Conservation (phyloP, 2,888 invertebrate species). For the Chrysolina oricalcia region DNA sequence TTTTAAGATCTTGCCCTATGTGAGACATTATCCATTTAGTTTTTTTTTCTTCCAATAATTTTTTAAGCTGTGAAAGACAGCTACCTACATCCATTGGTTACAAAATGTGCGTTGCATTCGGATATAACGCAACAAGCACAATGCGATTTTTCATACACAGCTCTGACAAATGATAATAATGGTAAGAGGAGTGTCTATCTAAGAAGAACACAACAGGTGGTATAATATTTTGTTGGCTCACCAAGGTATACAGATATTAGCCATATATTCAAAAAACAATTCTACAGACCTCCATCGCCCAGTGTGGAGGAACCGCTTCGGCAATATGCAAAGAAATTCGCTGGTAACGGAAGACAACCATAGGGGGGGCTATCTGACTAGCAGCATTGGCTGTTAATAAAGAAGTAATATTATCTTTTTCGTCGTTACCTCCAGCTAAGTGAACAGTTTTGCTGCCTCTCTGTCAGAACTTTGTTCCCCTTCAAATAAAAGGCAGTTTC, state of each 20-base stretch:
- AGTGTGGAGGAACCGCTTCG: neutral
- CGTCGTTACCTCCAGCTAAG: neutral
- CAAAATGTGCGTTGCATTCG: neutral
- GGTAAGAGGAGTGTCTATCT: neutral
- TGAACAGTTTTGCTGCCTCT: neutral
- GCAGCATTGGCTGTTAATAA: conserved; percentile 1
- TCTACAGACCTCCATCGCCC: neutral
- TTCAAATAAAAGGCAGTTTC: neutral
- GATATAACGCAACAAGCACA: too few relatives aligned
- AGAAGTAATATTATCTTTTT: neutral
- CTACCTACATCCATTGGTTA: neutral
- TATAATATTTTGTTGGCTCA: neutral
- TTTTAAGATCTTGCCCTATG: too few relatives aligned
- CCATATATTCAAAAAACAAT: neutral
- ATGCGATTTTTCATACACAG: neutral
- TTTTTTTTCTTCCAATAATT: neutral
- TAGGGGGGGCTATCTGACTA: neutral
- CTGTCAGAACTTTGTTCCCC: neutral
- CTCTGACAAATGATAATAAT: neutral
- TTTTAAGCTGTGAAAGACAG: neutral
- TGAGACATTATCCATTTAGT: too few relatives aligned
- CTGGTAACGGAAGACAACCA: neutral
- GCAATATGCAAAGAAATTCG: neutral
- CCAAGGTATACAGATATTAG: neutral
- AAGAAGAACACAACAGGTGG: neutral